Base-by-base conservation (phyloP, 1,140 invertebrate species). In the Bombus haemorrhoidalis region DNA sequence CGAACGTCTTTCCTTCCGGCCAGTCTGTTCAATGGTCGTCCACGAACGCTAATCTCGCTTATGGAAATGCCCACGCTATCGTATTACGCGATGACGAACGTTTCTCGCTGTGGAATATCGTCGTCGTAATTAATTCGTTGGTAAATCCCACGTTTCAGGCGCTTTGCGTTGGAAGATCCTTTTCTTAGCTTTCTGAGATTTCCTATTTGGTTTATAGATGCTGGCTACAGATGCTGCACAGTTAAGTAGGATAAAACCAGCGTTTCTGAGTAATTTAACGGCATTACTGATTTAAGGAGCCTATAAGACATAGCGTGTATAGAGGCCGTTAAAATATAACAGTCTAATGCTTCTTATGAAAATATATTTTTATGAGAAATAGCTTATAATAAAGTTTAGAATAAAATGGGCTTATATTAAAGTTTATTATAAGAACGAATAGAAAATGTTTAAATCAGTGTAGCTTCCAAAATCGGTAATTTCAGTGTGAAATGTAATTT, bases 1-100 rank as follows among this genome's bases (percentile, higher is more conserved):
- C 43, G 41, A 53, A n/a, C 64, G 66, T 68, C 39, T 73, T 77
- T 43, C 43, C 32, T 47, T 68, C 32, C 10, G 41, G 18, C 53
- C 13, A 15, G 34, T 37, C 34, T 5, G 34, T 37, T 37, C 32
- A 37, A 75, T 75, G 6, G 74, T 12, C 12, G 74, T 22, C 12
- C 25, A 6, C 69, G n/a, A 32, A 41, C 22, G 57, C 37, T 77
- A 41, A 77, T 62, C 57, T 62, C 57, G 53, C 37, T 59, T 59
- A 62, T 77, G 57, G 75, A 62, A 77, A 59, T 77, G 37, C 75
- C 75, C 75, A 77, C 75, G 57, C 37, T 18, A 37, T 76, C 47
- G 43, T 39, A 43, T 74, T 74, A 53, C 43, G 43, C 25, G 37
- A 77, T 41, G 57, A 62, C 57, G 34, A 28, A 62, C 75, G 75